These are phyloP conservation scores for Theristicus caerulescens DNA, from an alignment of 2,113 vertebrate species.

Conservation along the genomic window DNA sequence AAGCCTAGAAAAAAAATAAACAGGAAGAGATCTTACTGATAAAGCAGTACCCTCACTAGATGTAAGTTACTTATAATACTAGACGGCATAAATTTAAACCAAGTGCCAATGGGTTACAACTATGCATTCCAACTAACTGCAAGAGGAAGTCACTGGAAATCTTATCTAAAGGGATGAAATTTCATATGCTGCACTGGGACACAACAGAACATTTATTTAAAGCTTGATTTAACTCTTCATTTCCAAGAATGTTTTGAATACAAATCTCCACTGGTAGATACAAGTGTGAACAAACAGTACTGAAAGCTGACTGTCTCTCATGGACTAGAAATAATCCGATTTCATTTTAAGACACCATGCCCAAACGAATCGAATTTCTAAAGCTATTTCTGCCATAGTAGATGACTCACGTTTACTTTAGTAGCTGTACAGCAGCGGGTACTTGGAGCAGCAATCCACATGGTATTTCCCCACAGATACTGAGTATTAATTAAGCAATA, in stretches of 20 bases:
- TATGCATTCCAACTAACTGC: not conserved
- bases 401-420: not conserved
- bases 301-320: not conserved
- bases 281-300: not conserved
- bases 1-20: constrained; percentile 75
- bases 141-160: constrained; percentile 16
- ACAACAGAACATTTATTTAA: not conserved
- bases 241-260: not conserved
- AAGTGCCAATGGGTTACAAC: not conserved
- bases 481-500: not conserved
- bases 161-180: not conserved
- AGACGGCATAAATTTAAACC: not conserved
- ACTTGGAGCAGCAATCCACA: not conserved
- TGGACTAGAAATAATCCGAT: not conserved
- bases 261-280: not conserved
- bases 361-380: not conserved
- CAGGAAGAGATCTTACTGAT: not conserved
- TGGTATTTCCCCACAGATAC: not conserved
- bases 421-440: not conserved
- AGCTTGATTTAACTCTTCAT: not conserved
- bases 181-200: not conserved
- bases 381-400: not conserved
- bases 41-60: not conserved
- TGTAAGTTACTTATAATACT: not conserved
- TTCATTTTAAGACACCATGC: not conserved